Conservation (phyloP, 2,113 vertebrate genomes). For the human (Homo sapiens) region GRCh38 chr21:20577501-20578000, state of each 20-base stretch:
- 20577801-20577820: background rate
- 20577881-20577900: too few relatives aligned
- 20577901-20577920: accelerated
- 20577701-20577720: background rate
- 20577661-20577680: background rate
- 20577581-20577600: background rate
- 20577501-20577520: background rate
- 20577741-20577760: background rate
- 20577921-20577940: background rate
- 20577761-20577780: background rate
- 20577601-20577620: background rate
- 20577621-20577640: background rate
- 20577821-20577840: background rate
- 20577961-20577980: background rate
- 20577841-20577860: background rate
- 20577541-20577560: background rate
- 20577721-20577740: background rate
- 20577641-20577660: background rate
- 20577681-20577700: background rate
- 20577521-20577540: background rate
- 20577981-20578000: background rate
- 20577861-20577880: background rate
- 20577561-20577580: background rate
- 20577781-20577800: background rate
- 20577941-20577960: background rate